These are phyloP conservation scores for Rynchops niger DNA, from an alignment of 2,113 vertebrate genomes.

Conservation along the genomic window DNA sequence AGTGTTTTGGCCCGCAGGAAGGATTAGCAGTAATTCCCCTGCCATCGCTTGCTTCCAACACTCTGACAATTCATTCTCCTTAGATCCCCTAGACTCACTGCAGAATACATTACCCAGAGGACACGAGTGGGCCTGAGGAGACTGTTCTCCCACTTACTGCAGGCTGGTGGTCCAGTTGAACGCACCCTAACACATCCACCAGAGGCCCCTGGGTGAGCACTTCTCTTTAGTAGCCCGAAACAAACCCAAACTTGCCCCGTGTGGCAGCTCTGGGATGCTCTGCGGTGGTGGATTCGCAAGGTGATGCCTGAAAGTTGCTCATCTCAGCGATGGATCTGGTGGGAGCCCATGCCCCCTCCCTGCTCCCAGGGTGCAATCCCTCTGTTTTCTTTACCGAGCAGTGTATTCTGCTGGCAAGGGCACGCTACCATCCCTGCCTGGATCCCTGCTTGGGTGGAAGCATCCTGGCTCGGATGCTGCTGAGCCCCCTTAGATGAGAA, in stretches of 20 bases:
- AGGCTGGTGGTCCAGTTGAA: background rate
- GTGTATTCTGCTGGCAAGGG: background rate
- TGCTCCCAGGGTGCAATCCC: background rate
- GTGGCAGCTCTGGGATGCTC: background rate
- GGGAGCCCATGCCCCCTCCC: background rate
- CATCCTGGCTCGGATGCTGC: background rate
- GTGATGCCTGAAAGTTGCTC: accelerated
- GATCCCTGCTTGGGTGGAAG: background rate
- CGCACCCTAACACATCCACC: background rate
- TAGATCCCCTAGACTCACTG: constrained; percentile 21
- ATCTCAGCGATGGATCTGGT: background rate
- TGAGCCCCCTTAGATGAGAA: background rate
- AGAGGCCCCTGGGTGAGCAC: background rate
- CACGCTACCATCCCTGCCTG: background rate
- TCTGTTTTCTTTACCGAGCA: background rate
- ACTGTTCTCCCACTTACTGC: background rate
- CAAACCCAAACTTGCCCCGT: accelerated
- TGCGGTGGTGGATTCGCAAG: background rate
- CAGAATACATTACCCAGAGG: constrained; percentile 58
- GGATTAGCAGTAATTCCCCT: constrained; percentile 66
- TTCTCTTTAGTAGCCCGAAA: accelerated
- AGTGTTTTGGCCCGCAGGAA: constrained; percentile 8
- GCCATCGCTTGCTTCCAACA: background rate
- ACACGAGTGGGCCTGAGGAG: background rate
- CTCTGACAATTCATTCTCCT: constrained; percentile 46